Evolutionary conservation across 2,113 vertebrate species (phyloP), one percentile per base, ranked within the genome.

Genomic region (Piprites chloris): DNA sequence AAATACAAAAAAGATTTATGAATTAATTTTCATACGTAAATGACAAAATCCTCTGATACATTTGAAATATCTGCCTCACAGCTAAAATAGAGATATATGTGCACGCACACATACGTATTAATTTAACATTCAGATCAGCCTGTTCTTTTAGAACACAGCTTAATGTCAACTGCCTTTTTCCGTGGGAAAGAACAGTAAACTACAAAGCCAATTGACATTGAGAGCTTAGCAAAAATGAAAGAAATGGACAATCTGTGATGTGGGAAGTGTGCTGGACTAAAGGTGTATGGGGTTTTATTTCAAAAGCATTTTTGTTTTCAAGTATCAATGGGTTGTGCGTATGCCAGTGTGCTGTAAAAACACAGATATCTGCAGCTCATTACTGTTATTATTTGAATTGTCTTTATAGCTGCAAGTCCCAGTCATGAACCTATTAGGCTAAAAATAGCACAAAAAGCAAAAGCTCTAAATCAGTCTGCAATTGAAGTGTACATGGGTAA

Each of bases 21-120:
- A 97, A 97, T 97, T 98, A 96, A 98, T 97, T 98, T 98, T 97
- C 89, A 95, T 96, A 94, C 39, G 13, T 94, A 97, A 97, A 97
- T 95, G 94, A 91, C 61, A 98, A 97, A 97, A 90, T 94, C 75
- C 87, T 97, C 41, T 93, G 89, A 75, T 83, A 93, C 62, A 47
- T 93, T 71, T 92, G 71, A 97, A 95, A 89, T 84, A 96, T 94
- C 85, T 97, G 63, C 78, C 84, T 94, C 0, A 7, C 42, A 95
- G 90, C 95, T 97, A 97, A 97, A 97, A 79, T n/a, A 75, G 69
- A 85, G 66, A 85, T 87, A 50, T 67, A 87, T 46, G 63, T 76
- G 88, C 50, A 23, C 27, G 58, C 85, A 69, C 72, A 37, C n/a
- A 50, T 39, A 49, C 3, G 9, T 72, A 71, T 75, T 84, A 73